Conservation (phyloP, 2,113 vertebrate species). For the Eretmochelys imbricata region DNA sequence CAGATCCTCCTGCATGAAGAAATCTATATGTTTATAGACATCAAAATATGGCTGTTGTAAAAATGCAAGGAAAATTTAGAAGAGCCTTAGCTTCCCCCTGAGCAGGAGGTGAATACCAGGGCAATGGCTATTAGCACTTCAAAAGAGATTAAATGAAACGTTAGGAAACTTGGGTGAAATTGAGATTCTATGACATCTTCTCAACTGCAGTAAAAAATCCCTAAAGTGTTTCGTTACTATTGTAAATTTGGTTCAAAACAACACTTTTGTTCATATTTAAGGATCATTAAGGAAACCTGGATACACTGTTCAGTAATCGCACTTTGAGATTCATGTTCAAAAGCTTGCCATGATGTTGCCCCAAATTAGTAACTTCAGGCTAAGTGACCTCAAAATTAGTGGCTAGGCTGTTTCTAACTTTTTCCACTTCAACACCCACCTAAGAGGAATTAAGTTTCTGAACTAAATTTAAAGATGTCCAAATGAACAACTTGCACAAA, state of each 20-base stretch:
- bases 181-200: background rate
- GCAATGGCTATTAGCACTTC: background rate
- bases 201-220: background rate
- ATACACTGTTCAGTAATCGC: background rate
- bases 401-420: background rate
- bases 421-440: background rate
- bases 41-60: conserved; percentile 9
- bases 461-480: background rate
- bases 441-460: background rate
- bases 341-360: background rate
- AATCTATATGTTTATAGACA: conserved; percentile 19
- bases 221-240: background rate
- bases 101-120: background rate
- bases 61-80: background rate
- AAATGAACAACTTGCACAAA: background rate
- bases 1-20: conserved; percentile 88
- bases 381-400: background rate
- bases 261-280: background rate
- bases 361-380: background rate
- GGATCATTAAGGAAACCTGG: background rate
- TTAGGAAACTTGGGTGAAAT: background rate
- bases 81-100: background rate
- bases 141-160: conserved; percentile 15
- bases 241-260: background rate
- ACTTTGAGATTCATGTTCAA: background rate